Conservation (phyloP, 92 coral and sea anemone species). For the Desmophyllum pertusum region DNA sequence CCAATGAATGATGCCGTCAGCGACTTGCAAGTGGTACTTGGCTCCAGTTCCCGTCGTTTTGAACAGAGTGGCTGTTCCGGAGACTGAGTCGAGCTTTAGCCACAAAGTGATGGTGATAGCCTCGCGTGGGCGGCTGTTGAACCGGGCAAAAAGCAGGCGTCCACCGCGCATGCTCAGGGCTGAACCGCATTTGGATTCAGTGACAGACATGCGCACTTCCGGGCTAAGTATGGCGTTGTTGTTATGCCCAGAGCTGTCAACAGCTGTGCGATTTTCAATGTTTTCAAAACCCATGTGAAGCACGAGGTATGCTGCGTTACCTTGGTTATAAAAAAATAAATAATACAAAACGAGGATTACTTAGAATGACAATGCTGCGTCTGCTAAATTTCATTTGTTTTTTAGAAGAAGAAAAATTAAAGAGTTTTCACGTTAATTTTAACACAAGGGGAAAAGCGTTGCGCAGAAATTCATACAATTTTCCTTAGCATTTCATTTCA, state of each 20-base stretch:
- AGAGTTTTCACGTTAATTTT: too few relatives aligned
- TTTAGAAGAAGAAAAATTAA: too few relatives aligned
- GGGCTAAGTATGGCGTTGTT: slow-evolving; percentile 74
- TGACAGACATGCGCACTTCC: slow-evolving; percentile 54
- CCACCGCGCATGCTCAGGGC: slow-evolving; percentile 88
- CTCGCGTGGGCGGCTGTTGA: slow-evolving; percentile 77
- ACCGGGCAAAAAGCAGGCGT: slow-evolving; percentile 69
- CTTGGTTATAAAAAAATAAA: slow-evolving; percentile 54
- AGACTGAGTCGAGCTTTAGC: slow-evolving; percentile 75
- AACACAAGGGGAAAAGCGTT: too few relatives aligned
- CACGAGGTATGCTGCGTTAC: slow-evolving; percentile 75
- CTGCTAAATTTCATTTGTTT: too few relatives aligned
- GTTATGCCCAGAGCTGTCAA: slow-evolving; percentile 84
- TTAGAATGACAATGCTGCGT: background rate
- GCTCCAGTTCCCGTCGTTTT: slow-evolving; percentile 90
- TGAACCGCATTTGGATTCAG: slow-evolving; percentile 83
- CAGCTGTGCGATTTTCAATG: slow-evolving; percentile 51
- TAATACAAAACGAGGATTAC: background rate
- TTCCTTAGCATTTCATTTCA: too few relatives aligned
- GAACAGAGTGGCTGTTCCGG: slow-evolving; percentile 74
- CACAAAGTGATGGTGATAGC: slow-evolving; percentile 89
- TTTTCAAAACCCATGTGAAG: slow-evolving; percentile 83
- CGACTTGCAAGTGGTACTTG: slow-evolving; percentile 76
- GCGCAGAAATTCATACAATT: too few relatives aligned
- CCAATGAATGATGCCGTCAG: slow-evolving; percentile 82